A percentile compares a stretch with the other conserved stretches of the same genome.
phyloP scores from a whole-genome alignment of 2,888 invertebrate species.

The Argyresthia albistria region DNA sequence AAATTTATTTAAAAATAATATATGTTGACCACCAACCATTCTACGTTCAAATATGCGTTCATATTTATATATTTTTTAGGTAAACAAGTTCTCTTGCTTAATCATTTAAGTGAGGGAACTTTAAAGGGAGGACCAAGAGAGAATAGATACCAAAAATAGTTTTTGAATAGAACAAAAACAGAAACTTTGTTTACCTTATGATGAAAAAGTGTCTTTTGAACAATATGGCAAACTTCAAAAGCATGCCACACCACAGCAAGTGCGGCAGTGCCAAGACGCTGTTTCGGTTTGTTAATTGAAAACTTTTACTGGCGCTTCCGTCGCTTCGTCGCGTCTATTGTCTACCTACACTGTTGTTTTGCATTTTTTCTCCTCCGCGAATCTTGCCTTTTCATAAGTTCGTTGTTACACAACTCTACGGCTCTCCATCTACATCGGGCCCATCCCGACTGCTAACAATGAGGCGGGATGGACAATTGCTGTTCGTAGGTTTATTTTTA shows the following conservation, averaged over 20 bases:
- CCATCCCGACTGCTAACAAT: slow-evolving; percentile 33
- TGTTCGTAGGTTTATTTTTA: slow-evolving; percentile 15
- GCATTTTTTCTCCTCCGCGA: slow-evolving; percentile 24
- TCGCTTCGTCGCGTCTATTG: slow-evolving; percentile 23
- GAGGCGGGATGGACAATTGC: slow-evolving; percentile 36
- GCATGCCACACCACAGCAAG: neutral
- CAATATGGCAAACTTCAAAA: neutral
- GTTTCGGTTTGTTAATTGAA: slow-evolving; percentile 31
- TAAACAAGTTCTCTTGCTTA: no score
- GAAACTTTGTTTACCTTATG: no score
- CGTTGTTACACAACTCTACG: slow-evolving; percentile 33
- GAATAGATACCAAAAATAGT: no score
- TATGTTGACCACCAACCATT: no score
- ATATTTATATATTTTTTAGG: no score
- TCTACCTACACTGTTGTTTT: slow-evolving; percentile 18
- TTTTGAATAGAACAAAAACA: no score
- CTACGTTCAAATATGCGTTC: no score
- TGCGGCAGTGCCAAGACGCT: slow-evolving; percentile 6
- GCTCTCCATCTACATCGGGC: slow-evolving; percentile 33
- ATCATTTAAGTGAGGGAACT: no score
- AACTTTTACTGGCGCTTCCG: slow-evolving; percentile 30
- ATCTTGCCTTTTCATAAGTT: slow-evolving; percentile 35
- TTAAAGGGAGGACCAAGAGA: no score
- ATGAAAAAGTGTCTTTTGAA: neutral
- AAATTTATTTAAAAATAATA: no score